Evolutionary conservation across 2,113 vertebrate species (phyloP).

Genomic region (Suncus etruscus): DNA sequence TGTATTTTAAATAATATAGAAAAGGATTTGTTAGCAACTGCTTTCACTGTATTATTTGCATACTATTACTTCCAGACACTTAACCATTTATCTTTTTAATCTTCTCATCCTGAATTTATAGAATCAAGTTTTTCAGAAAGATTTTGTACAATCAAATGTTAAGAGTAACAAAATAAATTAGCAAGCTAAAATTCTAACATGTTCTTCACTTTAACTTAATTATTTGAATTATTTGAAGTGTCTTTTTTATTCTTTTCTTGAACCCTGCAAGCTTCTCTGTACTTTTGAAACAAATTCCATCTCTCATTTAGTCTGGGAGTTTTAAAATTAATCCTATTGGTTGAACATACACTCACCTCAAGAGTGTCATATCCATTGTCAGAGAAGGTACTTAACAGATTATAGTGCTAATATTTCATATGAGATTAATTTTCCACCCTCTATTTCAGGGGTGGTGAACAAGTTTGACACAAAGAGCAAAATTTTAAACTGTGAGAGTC

Average conservation of each 20-base stretch:
- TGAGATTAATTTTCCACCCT: neutral
- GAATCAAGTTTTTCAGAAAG: neutral
- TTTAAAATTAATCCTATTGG: neutral
- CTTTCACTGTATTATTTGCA: neutral
- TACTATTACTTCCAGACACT: accelerated
- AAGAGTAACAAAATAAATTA: neutral
- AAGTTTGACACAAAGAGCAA: too few relatives aligned
- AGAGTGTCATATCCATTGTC: neutral
- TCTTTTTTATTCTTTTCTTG: neutral
- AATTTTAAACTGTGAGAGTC: too few relatives aligned
- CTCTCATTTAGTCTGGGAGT: neutral
- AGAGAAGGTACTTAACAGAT: neutral
- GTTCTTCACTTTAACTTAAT: conserved; percentile 30
- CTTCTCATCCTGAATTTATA: neutral
- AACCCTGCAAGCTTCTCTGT: too few relatives aligned
- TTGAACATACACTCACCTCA: neutral
- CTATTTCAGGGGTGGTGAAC: too few relatives aligned
- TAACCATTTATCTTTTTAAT: neutral
- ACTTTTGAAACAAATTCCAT: neutral
- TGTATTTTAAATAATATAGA: neutral
- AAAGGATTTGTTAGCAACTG: accelerated
- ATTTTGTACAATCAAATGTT: neutral
- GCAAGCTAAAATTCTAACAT: neutral
- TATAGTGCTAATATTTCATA: neutral
- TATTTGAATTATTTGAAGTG: neutral